Base-by-base conservation (phyloP, 1,140 invertebrate species). In the Sitophilus oryzae region DNA sequence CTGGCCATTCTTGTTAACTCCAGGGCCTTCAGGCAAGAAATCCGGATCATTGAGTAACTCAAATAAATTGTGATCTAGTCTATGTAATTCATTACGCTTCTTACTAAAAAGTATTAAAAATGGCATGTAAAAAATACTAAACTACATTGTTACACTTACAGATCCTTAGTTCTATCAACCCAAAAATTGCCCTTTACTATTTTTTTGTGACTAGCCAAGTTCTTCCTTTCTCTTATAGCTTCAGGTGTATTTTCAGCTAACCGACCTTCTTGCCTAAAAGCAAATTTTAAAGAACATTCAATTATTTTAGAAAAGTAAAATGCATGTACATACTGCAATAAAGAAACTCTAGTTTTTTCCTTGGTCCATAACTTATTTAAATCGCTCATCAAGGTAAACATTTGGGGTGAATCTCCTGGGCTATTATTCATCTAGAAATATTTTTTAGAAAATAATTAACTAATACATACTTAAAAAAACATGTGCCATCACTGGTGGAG, bases 21-120 rank as follows among this genome's bases (percentile, higher is more conserved):
- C 60, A 18, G 65, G 55, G 15, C 59, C 59, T 11, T 59, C 55
- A 23, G 57, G 55, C 36, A 52, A 51, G 23, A 65, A 58, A n/a
- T 46, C 50, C 21, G 46, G 56, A 55, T 65, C 61, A 16, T 56
- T 52, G n/a, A 65, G 40, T 38, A 65, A 42, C 10, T 52, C 59
- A 54, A 65, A 65, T 15, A 65, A 41, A 30, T 65, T 62, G 38
- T 63, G 51, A 37, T 65, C 63, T 16, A 65, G 52, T 46, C 59
- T 41, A 21, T 34, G 35, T 9, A 63, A 16, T 52, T 65, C 61
- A 48, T 59, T 49, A 46, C 43, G 34, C 20, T 52, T 52, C 50
- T 58, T 58, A 25, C 58, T 60, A 25, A 35, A 60, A 60, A 52
- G 38, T 19, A 49, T 40, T 18, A 16, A 3, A 40, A n/a, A 40